Conservation (phyloP, 2,113 vertebrate genomes). For the Ammodramus savannarum region DNA sequence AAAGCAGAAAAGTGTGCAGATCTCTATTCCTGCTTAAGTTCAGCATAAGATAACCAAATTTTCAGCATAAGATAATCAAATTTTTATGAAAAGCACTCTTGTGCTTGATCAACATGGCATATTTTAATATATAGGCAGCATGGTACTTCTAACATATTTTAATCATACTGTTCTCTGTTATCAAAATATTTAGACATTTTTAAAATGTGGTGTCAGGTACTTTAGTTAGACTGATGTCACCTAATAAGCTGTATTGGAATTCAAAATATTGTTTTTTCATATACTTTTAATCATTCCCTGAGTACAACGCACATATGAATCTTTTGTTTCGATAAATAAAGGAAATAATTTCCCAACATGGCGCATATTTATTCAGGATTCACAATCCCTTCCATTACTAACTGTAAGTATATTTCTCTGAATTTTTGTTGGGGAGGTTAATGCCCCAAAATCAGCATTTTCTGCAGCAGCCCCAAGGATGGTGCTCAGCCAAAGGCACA, state of each 20-base stretch:
- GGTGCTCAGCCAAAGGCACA: slow-evolving; percentile 16
- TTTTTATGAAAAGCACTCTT: neutral
- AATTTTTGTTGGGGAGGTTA: neutral
- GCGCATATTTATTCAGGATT: neutral
- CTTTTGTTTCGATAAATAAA: neutral
- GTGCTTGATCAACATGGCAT: neutral
- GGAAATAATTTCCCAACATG: neutral
- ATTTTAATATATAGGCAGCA: neutral
- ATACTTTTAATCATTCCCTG: neutral
- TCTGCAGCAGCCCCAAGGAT: neutral
- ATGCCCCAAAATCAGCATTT: neutral
- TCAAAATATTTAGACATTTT: neutral
- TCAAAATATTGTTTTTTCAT: neutral
- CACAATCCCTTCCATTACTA: neutral
- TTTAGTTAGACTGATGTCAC: neutral
- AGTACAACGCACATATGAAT: neutral
- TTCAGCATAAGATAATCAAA: neutral
- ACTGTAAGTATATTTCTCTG: neutral
- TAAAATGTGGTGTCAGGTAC: neutral
- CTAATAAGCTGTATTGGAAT: neutral
- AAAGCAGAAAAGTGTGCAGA: neutral
- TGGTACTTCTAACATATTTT: neutral
- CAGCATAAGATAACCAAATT: neutral
- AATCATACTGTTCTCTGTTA: neutral
- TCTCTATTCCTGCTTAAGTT: neutral